phyloP scores from a whole-genome alignment of 2,797 vertebrate genomes.

The Triplophysa yarkandensis region DNA sequence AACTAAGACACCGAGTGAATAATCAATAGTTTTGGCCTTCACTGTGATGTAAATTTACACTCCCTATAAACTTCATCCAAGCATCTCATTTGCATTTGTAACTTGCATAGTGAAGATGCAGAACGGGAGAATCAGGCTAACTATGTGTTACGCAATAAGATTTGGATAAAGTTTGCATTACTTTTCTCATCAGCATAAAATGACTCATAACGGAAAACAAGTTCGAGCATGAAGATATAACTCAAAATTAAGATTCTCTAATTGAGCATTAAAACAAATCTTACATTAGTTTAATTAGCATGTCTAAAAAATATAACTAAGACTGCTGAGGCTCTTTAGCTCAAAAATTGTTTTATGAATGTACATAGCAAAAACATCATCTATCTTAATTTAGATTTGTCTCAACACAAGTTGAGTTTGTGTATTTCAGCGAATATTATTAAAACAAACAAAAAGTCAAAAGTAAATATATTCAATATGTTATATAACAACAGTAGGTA shows the following conservation, averaged over 20 bases:
- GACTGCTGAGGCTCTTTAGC: background rate
- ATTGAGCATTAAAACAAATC: slow-evolving; percentile 2
- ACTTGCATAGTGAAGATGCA: slow-evolving; percentile 35
- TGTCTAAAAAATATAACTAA: background rate
- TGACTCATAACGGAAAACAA: slow-evolving; percentile 10
- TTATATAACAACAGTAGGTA: too few species aligned
- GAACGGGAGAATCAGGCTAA: slow-evolving; percentile 39
- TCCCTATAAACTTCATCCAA: slow-evolving; percentile 40
- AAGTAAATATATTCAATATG: too few species aligned
- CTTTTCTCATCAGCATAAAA: slow-evolving; percentile 1
- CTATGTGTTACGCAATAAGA: background rate
- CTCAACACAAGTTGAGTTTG: too few species aligned
- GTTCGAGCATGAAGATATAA: background rate
- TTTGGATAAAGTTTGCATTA: slow-evolving; percentile 8
- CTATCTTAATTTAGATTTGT: too few species aligned
- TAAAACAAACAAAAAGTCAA: too few species aligned
- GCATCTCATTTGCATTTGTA: slow-evolving; percentile 46
- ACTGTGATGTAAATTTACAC: slow-evolving; percentile 40
- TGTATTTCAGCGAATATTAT: too few species aligned
- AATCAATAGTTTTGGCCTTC: slow-evolving; percentile 58
- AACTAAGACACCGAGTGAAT: slow-evolving; percentile 53
- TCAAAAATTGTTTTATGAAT: background rate
- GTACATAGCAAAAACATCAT: too few species aligned
- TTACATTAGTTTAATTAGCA: background rate
- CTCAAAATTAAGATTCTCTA: background rate